Conservation (phyloP, 2,797 vertebrate species). For the Tolypeutes matacus region DNA sequence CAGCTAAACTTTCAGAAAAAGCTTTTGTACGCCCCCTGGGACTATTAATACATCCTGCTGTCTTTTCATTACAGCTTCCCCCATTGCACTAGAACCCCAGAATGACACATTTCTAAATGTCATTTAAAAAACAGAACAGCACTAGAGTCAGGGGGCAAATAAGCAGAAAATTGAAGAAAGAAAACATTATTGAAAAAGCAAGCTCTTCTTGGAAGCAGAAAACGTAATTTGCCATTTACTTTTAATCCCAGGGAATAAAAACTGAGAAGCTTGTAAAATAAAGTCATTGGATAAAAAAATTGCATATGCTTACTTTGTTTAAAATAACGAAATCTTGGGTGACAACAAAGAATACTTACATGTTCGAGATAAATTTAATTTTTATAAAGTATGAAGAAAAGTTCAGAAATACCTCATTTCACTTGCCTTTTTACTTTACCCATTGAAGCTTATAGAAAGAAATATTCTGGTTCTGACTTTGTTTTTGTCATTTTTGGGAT, state of each 20-base stretch:
- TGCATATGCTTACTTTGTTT: background rate
- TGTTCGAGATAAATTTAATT: background rate
- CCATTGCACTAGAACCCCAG: background rate
- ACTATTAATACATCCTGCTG: background rate
- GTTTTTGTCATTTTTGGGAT: background rate
- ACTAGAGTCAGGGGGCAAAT: background rate
- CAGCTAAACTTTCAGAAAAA: conserved; percentile 5
- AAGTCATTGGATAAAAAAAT: background rate
- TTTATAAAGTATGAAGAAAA: background rate
- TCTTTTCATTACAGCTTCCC: conserved; percentile 33
- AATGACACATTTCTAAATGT: conserved; percentile 39
- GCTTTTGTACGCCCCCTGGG: background rate
- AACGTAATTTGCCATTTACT: conserved; percentile 1
- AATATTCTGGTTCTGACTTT: background rate
- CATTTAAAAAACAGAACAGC: conserved; percentile 65
- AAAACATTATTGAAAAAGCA: background rate
- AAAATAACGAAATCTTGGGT: conserved; percentile 15
- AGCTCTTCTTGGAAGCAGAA: conserved; percentile 27
- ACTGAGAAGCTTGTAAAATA: background rate
- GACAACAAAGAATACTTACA: conserved; percentile 15
- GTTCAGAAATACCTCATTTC: background rate
- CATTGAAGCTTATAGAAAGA: background rate
- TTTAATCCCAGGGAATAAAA: conserved; percentile 20
- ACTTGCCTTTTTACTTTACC: no score
- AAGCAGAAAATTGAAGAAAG: conserved; percentile 50